These are phyloP conservation scores for Cichlasoma orientale DNA, from an alignment of 2,797 vertebrate species.

Conservation along the genomic window DNA sequence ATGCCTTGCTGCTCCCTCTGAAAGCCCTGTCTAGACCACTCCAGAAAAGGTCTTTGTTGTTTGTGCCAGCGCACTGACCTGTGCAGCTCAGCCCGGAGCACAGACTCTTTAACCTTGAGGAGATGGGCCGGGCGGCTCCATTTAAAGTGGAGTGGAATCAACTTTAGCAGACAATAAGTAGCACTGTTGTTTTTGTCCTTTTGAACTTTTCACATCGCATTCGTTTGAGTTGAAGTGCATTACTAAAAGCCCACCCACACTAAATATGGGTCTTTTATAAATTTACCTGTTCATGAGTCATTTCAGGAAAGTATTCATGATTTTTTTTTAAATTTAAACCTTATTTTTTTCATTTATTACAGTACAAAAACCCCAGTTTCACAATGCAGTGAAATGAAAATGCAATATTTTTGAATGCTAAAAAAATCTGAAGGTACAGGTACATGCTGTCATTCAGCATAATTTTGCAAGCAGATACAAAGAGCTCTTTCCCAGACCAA, in stretches of 20 bases:
- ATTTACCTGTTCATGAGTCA: not conserved
- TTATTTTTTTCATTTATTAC: not conserved
- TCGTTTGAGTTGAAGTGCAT: not conserved
- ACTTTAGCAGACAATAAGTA: conserved; percentile 34
- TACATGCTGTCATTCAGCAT: not conserved
- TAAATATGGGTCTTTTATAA: not conserved
- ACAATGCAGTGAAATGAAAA: not conserved
- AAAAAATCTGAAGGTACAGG: no score
- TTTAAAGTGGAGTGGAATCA: conserved; percentile 42
- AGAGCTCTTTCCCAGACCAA: not conserved
- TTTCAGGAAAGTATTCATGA: not conserved
- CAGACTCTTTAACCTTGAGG: conserved; percentile 67
- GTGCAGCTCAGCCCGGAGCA: conserved; percentile 61
- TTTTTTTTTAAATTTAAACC: not conserved
- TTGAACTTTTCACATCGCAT: conserved; percentile 43
- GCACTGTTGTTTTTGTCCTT: conserved; percentile 31
- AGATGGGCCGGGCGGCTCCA: conserved; percentile 48
- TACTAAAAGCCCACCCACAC: not conserved
- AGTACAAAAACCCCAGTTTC: not conserved
- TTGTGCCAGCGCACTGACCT: conserved; percentile 73
- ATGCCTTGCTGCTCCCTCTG: conserved; percentile 71
- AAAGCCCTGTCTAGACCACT: conserved; percentile 71
- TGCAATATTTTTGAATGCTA: not conserved
- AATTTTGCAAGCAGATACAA: not conserved
- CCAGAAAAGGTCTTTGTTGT: conserved; percentile 71